Percentiles rank a stretch among this genome's conserved stretches.
Conservation (phyloP, 2,113 vertebrate species). For the Dipodomys ordii region DNA sequence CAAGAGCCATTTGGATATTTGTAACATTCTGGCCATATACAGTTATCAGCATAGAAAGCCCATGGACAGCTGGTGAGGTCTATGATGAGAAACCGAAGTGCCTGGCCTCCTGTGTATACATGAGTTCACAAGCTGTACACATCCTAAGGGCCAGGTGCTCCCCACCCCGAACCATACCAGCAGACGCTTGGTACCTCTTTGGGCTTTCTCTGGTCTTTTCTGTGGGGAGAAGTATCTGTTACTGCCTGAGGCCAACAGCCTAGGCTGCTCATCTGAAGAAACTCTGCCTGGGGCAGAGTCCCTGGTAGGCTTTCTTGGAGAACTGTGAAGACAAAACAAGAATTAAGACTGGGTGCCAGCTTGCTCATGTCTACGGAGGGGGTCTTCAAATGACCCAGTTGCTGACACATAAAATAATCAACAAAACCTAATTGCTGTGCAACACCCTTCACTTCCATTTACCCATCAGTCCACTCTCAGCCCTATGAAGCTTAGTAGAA, state of each 20-base stretch:
- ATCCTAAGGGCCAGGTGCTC: too few relatives aligned
- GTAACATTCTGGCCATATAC: too few relatives aligned
- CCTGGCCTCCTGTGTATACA: too few relatives aligned
- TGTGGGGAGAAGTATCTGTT: not conserved
- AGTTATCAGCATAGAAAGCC: too few relatives aligned
- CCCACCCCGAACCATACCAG: not conserved
- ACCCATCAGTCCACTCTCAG: not conserved
- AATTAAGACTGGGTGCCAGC: not conserved
- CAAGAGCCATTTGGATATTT: too few relatives aligned
- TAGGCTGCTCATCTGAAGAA: too few relatives aligned
- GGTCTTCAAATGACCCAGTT: not conserved
- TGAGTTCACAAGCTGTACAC: too few relatives aligned
- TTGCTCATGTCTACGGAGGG: not conserved
- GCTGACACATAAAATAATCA: not conserved
- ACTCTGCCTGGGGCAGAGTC: not conserved
- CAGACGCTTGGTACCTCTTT: not conserved
- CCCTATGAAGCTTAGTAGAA: not conserved
- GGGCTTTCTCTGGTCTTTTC: not conserved
- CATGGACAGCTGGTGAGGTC: too few relatives aligned
- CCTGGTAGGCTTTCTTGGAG: not conserved
- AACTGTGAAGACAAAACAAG: too few relatives aligned
- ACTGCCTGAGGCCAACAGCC: not conserved
- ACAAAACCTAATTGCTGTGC: not conserved
- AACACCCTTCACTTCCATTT: not conserved
- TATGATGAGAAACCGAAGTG: too few relatives aligned